Conservation (phyloP, 2,113 vertebrate species). For the Machaerirhynchus nigripectus region DNA sequence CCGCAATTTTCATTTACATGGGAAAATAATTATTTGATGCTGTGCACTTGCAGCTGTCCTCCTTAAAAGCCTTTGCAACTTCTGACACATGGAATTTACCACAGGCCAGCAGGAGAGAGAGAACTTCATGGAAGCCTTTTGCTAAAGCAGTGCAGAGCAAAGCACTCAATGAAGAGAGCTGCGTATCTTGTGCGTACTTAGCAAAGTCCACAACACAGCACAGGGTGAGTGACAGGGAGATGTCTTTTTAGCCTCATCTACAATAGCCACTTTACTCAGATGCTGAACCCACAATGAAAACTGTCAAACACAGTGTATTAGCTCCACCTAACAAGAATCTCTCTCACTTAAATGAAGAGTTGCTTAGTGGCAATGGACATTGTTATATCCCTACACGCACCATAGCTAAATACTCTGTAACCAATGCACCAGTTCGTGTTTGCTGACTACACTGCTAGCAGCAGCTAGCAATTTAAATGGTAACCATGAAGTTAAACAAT, state of each 20-base stretch:
- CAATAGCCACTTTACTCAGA: background rate
- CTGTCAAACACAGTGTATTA: background rate
- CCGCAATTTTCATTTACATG: background rate
- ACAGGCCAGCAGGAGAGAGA: background rate
- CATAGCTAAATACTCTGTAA: accelerated
- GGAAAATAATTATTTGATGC: background rate
- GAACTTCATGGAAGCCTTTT: background rate
- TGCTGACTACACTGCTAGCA: background rate
- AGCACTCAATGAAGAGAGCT: background rate
- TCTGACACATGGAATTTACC: background rate
- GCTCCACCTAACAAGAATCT: background rate
- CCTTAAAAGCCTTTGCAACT: background rate
- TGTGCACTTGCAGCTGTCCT: background rate
- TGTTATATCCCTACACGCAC: background rate
- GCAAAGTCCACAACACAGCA: background rate
- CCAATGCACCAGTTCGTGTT: background rate
- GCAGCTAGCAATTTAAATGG: background rate
- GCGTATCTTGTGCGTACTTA: background rate
- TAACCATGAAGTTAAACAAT: background rate
- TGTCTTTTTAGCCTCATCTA: background rate
- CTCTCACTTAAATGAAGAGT: background rate
- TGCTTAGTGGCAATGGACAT: background rate
- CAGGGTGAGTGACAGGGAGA: background rate
- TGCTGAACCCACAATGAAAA: background rate
- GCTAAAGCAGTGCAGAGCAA: background rate